Evolutionary conservation across 2,888 invertebrate genomes (phyloP).

Genomic region (Eucera pruinosa): DNA sequence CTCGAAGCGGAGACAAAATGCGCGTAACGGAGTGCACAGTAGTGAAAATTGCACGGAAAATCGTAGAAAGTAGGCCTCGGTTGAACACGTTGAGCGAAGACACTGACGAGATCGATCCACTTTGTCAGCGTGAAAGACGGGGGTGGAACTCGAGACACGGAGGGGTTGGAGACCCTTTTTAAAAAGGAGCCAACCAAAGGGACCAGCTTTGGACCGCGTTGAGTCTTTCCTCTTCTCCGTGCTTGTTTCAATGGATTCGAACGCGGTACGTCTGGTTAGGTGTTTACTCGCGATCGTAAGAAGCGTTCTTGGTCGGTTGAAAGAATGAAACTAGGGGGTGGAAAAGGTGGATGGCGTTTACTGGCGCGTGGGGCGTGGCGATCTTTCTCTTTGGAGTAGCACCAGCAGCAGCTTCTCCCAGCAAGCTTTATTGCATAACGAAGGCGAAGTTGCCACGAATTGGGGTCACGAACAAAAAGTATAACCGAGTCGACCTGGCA

Average conservation of each 20-base stretch:
- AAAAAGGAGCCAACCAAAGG: conserved; percentile 56
- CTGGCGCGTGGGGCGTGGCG: conserved; percentile 6
- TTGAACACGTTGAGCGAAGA: conserved; percentile 44
- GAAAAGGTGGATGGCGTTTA: not conserved
- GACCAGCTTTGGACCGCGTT: conserved; percentile 50
- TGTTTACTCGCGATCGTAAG: conserved; percentile 68
- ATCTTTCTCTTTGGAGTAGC: not conserved
- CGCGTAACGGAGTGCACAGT: conserved; percentile 54
- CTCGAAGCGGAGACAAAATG: not conserved
- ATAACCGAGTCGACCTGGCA: not conserved
- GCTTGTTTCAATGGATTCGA: conserved; percentile 49
- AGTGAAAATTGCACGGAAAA: conserved; percentile 59
- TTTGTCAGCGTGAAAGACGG: conserved; percentile 69
- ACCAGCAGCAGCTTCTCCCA: not conserved
- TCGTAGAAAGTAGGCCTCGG: conserved; percentile 64
- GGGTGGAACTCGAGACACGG: conserved; percentile 57
- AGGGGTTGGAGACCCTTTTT: conserved; percentile 62
- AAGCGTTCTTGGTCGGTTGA: conserved; percentile 40
- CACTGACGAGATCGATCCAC: conserved; percentile 73
- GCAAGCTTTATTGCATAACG: conserved; percentile 18
- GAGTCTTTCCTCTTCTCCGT: conserved; percentile 30
- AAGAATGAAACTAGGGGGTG: conserved; percentile 44
- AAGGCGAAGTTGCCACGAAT: conserved; percentile 19
- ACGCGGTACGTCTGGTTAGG: conserved; percentile 51
- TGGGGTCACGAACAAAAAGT: conserved; percentile 20